These are phyloP conservation scores for Ibycter americanus DNA, from an alignment of 2,797 vertebrate species.

Conservation along the genomic window DNA sequence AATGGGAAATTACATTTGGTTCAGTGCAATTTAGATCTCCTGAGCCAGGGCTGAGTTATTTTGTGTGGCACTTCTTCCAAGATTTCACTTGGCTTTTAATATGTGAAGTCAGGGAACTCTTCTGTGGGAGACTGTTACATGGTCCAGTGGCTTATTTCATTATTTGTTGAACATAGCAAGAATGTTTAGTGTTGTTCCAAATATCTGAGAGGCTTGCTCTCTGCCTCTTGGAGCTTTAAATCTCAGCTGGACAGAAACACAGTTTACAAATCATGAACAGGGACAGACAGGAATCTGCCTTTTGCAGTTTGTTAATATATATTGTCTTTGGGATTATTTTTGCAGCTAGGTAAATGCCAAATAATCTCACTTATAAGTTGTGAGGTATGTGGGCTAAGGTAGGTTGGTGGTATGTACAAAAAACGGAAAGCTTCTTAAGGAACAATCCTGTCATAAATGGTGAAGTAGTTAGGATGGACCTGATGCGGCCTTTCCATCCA, in stretches of 20 bases:
- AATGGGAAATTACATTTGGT: constrained; percentile 3
- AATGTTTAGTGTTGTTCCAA: background rate
- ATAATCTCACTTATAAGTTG: background rate
- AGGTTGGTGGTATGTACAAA: background rate
- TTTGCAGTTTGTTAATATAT: background rate
- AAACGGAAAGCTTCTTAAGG: background rate
- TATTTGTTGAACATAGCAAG: background rate
- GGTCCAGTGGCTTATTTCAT: background rate
- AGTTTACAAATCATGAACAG: background rate
- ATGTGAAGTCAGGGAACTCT: background rate
- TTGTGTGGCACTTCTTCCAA: background rate
- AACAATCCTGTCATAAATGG: background rate
- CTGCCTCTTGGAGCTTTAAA: background rate
- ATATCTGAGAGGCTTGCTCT: background rate
- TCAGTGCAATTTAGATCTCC: background rate
- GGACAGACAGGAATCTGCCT: background rate
- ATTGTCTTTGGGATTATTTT: background rate
- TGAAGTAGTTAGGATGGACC: background rate
- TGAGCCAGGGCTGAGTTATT: background rate
- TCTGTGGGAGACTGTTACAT: background rate
- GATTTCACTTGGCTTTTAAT: background rate
- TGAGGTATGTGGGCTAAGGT: background rate
- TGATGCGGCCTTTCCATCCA: background rate
- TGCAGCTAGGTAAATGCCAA: background rate
- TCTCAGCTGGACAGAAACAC: background rate